Percentiles rank a stretch among this genome's conserved stretches.
Evolutionary conservation across 1,140 invertebrate species (phyloP).

Genomic region (Hyposmocoma kahamanoa): DNA sequence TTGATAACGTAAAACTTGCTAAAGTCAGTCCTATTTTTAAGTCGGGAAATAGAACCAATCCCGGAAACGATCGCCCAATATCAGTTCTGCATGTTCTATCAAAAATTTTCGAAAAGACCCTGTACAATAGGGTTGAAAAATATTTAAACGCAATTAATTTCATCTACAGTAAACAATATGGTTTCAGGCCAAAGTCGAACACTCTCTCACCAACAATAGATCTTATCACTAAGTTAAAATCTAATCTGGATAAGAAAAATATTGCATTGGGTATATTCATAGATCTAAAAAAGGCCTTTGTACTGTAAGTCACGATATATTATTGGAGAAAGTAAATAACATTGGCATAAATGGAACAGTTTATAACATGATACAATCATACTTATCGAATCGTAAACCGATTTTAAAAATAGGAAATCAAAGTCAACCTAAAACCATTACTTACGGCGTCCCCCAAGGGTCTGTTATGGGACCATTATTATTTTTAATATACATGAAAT

Average conservation of each 20-base stretch:
- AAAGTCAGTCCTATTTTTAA: neutral
- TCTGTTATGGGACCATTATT: constrained; percentile 15
- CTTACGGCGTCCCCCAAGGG: constrained; percentile 18
- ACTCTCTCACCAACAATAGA: neutral
- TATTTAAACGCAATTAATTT: neutral
- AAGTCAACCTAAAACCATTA: constrained; percentile 9
- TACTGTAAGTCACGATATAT: neutral
- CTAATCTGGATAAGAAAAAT: neutral
- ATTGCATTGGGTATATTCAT: neutral
- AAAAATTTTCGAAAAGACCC: neutral
- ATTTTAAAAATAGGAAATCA: constrained; percentile 10
- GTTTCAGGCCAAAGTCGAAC: neutral
- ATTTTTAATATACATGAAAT: constrained; percentile 13
- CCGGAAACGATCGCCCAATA: neutral
- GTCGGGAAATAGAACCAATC: neutral
- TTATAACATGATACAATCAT: neutral
- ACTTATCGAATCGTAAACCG: neutral
- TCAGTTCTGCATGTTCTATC: neutral
- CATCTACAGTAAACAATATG: neutral
- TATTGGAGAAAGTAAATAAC: neutral
- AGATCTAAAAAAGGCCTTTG: constrained; percentile 1
- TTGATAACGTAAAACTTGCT: neutral
- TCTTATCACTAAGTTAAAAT: neutral
- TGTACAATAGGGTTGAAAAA: neutral
- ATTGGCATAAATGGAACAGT: neutral